A percentile compares a stretch with the other conserved stretches of the same genome.
phyloP scores from a whole-genome alignment of 1,140 invertebrate genomes.

The Bathynomus jamesi region DNA sequence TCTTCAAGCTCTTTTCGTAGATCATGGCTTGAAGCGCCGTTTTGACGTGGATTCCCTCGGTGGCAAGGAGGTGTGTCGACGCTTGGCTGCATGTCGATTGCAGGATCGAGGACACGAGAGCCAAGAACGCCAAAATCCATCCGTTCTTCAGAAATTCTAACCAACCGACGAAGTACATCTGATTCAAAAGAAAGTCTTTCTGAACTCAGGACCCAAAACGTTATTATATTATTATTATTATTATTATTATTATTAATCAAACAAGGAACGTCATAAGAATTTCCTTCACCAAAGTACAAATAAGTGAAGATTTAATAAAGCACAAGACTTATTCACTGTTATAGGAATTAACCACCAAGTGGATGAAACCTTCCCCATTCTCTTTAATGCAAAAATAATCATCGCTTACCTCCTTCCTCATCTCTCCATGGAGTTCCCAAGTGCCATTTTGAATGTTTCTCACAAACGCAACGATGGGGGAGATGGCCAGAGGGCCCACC shows the following conservation, averaged over 20 bases:
- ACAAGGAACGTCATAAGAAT: too few relatives aligned
- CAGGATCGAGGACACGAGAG: slow-evolving; percentile 61
- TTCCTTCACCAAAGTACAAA: too few relatives aligned
- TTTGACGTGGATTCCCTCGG: slow-evolving; percentile 70
- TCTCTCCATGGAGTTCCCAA: not conserved
- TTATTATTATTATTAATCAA: too few relatives aligned
- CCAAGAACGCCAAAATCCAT: slow-evolving; percentile 62
- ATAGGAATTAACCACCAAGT: too few relatives aligned
- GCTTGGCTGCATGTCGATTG: slow-evolving; percentile 76
- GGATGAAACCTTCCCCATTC: too few relatives aligned
- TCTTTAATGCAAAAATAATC: too few relatives aligned
- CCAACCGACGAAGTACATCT: slow-evolving; percentile 37
- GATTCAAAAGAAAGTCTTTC: not conserved
- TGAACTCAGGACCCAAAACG: not conserved
- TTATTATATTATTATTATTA: not conserved
- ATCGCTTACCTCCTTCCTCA: slow-evolving; percentile 18
- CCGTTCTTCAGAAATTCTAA: slow-evolving; percentile 63
- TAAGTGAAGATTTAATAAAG: too few relatives aligned
- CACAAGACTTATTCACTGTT: too few relatives aligned
- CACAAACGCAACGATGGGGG: slow-evolving; percentile 63
- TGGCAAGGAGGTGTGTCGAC: slow-evolving; percentile 69
- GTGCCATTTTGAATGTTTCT: slow-evolving; percentile 25
- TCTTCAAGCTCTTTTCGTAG: slow-evolving; percentile 16
- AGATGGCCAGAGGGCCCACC: slow-evolving; percentile 66
- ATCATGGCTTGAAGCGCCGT: slow-evolving; percentile 57